phyloP scores from a whole-genome alignment of 2,888 invertebrate species.

The Lepidochitona cinerea region DNA sequence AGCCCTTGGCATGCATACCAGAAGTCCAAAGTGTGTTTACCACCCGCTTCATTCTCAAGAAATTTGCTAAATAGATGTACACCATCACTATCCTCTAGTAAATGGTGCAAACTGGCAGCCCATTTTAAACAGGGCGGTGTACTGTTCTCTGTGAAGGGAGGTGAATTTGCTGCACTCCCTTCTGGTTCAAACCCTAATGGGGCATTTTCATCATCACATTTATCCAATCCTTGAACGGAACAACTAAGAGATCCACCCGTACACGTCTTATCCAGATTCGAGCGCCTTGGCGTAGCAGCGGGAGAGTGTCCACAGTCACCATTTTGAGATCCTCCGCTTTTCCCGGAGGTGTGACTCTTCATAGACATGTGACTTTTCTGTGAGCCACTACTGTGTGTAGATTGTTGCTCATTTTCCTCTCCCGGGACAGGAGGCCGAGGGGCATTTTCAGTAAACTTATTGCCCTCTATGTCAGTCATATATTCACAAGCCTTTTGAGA shows the following conservation, averaged over 20 bases:
- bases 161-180: slow-evolving; percentile 73
- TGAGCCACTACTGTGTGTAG: slow-evolving; percentile 63
- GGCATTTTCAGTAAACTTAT: slow-evolving; percentile 65
- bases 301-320: slow-evolving; percentile 57
- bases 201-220: slow-evolving; percentile 62
- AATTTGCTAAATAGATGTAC: slow-evolving; percentile 84
- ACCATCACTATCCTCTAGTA: slow-evolving; percentile 91
- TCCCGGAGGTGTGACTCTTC: slow-evolving; percentile 42
- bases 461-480: slow-evolving; percentile 62
- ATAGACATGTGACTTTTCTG: slow-evolving; percentile 62
- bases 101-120: slow-evolving; percentile 87
- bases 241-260: slow-evolving; percentile 27
- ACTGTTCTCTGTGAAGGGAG: slow-evolving; percentile 68
- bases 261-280: slow-evolving; percentile 56
- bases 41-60: slow-evolving; percentile 66
- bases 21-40: slow-evolving; percentile 74
- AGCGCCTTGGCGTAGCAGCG: slow-evolving; percentile 65
- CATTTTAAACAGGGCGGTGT: slow-evolving; percentile 87
- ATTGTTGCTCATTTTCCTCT: slow-evolving; percentile 68
- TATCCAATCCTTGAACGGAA: slow-evolving; percentile 22
- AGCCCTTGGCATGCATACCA: slow-evolving; percentile 82
- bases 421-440: slow-evolving; percentile 68
- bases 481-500: slow-evolving; percentile 54
- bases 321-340: slow-evolving; percentile 44
- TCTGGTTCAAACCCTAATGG: slow-evolving; percentile 76